Conservation (phyloP, 2,888 invertebrate species). For the Drosophila histrio region DNA sequence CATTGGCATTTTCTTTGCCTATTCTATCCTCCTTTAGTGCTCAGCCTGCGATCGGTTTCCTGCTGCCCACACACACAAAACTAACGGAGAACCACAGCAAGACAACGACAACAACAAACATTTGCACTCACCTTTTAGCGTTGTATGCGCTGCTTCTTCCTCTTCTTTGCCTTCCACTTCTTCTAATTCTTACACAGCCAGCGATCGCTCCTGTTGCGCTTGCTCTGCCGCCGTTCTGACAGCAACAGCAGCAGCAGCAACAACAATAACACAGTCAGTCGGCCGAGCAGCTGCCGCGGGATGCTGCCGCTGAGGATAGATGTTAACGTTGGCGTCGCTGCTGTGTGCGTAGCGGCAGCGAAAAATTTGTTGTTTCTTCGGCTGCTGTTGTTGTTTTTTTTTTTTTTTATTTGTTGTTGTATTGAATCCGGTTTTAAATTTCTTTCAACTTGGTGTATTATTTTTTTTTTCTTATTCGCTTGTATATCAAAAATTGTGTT, state of each 20-base stretch:
- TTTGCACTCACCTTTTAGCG: constrained; percentile 38
- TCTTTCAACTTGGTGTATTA: constrained; percentile 62
- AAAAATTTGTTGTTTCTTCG: constrained; percentile 33
- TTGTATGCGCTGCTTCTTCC: constrained; percentile 4
- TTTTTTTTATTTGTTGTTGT: constrained; percentile 38
- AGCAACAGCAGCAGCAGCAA: constrained; percentile 13
- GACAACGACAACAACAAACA: constrained; percentile 9
- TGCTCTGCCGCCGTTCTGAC: constrained; percentile 39
- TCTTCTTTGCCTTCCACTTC: constrained; percentile 10
- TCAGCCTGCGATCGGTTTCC: constrained; percentile 22
- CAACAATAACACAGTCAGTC: constrained; percentile 14
- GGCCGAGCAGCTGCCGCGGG: constrained; percentile 51
- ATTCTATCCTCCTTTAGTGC: neutral
- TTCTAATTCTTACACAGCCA: constrained; percentile 41
- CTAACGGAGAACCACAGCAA: constrained; percentile 14
- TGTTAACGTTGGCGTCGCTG: constrained; percentile 28
- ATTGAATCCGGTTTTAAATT: constrained; percentile 76
- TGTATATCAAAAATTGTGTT: constrained; percentile 49
- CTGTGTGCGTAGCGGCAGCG: constrained; percentile 38
- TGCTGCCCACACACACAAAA: constrained; percentile 47
- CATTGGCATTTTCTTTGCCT: constrained; percentile 2
- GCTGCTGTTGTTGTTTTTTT: constrained; percentile 17
- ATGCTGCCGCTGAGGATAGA: constrained; percentile 38
- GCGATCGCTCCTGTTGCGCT: constrained; percentile 61
- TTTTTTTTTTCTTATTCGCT: constrained; percentile 52